Evolutionary conservation across 2,113 vertebrate genomes (phyloP).

Genomic region (Erythrolamprus reginae): DNA sequence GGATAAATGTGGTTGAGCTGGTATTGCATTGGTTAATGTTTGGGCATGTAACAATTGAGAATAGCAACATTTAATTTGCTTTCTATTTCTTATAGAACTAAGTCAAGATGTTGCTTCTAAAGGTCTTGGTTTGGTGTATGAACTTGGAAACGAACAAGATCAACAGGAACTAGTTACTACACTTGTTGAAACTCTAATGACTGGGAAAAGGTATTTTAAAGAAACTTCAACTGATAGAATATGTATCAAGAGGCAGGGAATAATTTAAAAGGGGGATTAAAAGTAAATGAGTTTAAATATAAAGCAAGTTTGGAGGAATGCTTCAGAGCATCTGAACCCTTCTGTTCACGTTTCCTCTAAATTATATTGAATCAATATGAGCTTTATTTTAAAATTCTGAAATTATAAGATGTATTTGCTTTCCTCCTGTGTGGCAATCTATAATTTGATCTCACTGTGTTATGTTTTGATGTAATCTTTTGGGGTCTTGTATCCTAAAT

Average conservation of each 20-base stretch:
- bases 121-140: constrained; percentile 94
- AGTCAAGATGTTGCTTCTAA: constrained; percentile 97
- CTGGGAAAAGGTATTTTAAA: constrained; percentile 86
- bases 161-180: constrained; percentile 93
- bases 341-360: background rate
- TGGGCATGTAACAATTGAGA: background rate
- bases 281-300: background rate
- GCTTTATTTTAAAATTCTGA: background rate
- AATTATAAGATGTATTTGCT: background rate
- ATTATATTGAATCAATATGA: background rate
- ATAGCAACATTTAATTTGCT: background rate
- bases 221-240: background rate
- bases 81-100: constrained; percentile 76
- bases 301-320: background rate
- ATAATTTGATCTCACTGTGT: background rate
- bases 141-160: constrained; percentile 89
- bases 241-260: background rate
- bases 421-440: background rate
- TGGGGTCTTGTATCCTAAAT: background rate
- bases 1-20: background rate
- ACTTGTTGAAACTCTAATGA: constrained; percentile 96
- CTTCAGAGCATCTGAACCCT: background rate
- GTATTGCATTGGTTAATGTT: constrained; percentile 4
- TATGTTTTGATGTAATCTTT: background rate
- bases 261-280: background rate